Evolutionary conservation across 2,113 vertebrate species (phyloP), one percentile per base, ranked within the genome.

Genomic region (Malurus cyaneus): DNA sequence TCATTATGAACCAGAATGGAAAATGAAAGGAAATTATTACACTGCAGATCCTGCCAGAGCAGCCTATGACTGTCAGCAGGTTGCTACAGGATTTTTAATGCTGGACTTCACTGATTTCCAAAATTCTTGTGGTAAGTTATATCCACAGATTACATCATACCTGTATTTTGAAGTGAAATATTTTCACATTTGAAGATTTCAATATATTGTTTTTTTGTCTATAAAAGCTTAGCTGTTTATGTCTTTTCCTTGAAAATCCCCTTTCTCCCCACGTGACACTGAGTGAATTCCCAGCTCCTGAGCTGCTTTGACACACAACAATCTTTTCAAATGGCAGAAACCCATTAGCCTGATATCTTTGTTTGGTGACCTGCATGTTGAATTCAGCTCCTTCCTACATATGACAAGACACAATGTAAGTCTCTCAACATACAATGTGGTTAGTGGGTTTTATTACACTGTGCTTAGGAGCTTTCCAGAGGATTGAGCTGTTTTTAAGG

Each of bases 231-330:
- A 18, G 4, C 26, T 46, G 7, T 32, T 84, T 49, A 12, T 61
- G 3, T 12, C n/a, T 78, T 77, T 70, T 49, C 26, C 34, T 59
- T 67, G 26, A 25, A 81, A 89, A 85, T 78, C 23, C 13, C 82
- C 64, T 70, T 87, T 73, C 12, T 61, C 7, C 5, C 25, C 34
- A 59, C 0, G 0, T 50, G 54, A 50, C 47, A 39, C 16, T 42
- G 23, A 59, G 42, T 26, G n/a, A 82, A 72, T 85, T 89, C 61
- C 20, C 28, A 2, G 4, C 3, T 81, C 18, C 20, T 52, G 42
- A 78, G 39, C 21, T 64, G 26, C 24, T 91, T 62, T 81, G 69
- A 59, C 53, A 81, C 6, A 14, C 4, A 85, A 42, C 29, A 65
- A 16, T 12, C 18, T 49, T 73, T 80, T 46, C 53, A 92, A 72